Conservation (phyloP, 1,140 invertebrate species). For the Bombyx mori region DNA sequence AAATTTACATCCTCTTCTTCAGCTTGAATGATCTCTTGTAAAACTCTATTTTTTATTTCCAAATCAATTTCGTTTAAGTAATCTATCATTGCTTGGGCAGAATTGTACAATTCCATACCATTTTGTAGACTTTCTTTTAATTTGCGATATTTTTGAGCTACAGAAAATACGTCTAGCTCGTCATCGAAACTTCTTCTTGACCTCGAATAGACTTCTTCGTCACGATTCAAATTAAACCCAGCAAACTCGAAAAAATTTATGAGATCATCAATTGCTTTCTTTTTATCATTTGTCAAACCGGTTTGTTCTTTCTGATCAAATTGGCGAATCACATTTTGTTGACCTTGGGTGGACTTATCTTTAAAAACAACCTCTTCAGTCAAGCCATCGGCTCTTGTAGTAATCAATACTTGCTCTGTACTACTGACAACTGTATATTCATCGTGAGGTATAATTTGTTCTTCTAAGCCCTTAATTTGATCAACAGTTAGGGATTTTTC, state of each 20-base stretch:
- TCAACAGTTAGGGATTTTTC: slow-evolving; percentile 40
- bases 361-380: slow-evolving; percentile 12
- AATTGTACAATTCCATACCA: slow-evolving; percentile 31
- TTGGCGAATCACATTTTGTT: neutral
- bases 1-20: slow-evolving; percentile 40
- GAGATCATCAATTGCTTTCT: slow-evolving; percentile 51
- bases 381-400: neutral
- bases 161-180: slow-evolving; percentile 29
- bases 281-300: slow-evolving; percentile 22
- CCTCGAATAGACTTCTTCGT: slow-evolving; percentile 16
- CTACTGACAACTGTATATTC: slow-evolving; percentile 7
- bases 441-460: slow-evolving; percentile 56
- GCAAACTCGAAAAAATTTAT: slow-evolving; percentile 52
- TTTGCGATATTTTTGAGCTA: slow-evolving; percentile 31
- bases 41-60: slow-evolving; percentile 26
- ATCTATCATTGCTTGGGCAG: slow-evolving; percentile 38
- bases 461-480: slow-evolving; percentile 51
- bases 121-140: slow-evolving; percentile 36
- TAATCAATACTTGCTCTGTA: too few relatives aligned
- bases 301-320: neutral
- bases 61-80: slow-evolving; percentile 43
- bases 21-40: slow-evolving; percentile 33
- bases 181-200: slow-evolving; percentile 35
- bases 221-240: slow-evolving; percentile 25
- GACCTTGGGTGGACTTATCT: neutral